phyloP scores from a whole-genome alignment of 2,113 vertebrate genomes.

The Phrynocephalus versicolor region DNA sequence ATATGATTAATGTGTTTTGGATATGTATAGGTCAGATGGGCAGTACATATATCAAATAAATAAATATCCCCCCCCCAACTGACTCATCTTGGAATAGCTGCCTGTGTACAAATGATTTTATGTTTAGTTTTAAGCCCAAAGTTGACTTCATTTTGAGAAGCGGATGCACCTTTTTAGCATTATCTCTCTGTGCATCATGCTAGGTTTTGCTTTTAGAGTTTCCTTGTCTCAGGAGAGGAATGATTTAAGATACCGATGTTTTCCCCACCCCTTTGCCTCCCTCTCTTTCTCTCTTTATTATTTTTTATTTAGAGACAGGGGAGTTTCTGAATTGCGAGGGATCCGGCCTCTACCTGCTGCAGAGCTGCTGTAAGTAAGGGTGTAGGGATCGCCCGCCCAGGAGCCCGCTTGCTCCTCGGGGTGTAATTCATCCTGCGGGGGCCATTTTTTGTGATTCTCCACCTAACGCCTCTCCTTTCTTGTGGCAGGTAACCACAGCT shows the following conservation, averaged over 20 bases:
- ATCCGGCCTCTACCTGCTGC: conserved; percentile 94
- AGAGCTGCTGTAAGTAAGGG: conserved; percentile 93
- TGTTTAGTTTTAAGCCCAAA: too few species aligned
- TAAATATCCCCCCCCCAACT: too few species aligned
- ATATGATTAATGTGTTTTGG: too few species aligned
- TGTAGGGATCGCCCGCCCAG: not conserved
- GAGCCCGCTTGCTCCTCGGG: too few species aligned
- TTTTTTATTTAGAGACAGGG: conserved; percentile 83
- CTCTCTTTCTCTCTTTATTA: conserved; percentile 20
- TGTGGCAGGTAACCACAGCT: conserved; percentile 93
- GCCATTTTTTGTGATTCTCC: not conserved
- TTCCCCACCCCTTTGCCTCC: conserved; percentile 1
- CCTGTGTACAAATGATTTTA: too few species aligned
- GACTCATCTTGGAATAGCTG: too few species aligned
- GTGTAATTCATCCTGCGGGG: not conserved
- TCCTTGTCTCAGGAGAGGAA: too few species aligned
- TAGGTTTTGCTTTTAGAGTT: not conserved
- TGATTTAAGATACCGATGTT: not conserved
- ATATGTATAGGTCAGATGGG: too few species aligned
- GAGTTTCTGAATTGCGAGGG: conserved; percentile 99
- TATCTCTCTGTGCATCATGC: not conserved
- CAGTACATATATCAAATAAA: too few species aligned
- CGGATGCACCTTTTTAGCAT: too few species aligned
- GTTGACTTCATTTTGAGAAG: too few species aligned
- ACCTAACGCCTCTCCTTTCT: fast-evolving